phyloP scores from a whole-genome alignment of 2,888 invertebrate genomes.

The Eumerus sabulonum region DNA sequence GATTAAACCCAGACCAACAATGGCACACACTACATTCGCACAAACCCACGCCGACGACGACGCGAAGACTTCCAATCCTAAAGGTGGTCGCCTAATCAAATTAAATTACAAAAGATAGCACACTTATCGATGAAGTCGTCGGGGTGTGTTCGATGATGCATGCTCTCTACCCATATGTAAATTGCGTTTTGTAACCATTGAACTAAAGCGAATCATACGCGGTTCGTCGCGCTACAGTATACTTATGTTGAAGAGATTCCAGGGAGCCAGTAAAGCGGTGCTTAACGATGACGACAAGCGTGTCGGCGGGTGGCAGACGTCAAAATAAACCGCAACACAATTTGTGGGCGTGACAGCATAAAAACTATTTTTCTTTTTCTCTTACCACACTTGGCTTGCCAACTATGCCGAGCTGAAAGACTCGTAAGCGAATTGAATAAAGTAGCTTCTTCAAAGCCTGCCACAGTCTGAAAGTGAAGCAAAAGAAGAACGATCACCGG shows the following conservation, averaged over 20 bases:
- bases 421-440: conserved; percentile 5
- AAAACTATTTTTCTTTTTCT: conserved; percentile 39
- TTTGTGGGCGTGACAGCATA: conserved; percentile 67
- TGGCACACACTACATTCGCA: conserved; percentile 14
- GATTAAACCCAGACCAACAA: conserved; percentile 53
- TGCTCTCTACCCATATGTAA: conserved; percentile 56
- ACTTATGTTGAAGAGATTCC: conserved; percentile 13
- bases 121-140: conserved; percentile 55
- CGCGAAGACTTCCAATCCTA: too few species aligned
- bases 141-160: conserved; percentile 64
- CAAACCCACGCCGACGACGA: too few species aligned
- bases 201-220: conserved; percentile 23
- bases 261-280: conserved; percentile 20
- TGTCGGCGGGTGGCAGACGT: conserved; percentile 48
- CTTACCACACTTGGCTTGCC: conserved; percentile 50
- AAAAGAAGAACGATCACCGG: conserved; percentile 27
- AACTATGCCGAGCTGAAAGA: neutral
- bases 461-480: conserved; percentile 24
- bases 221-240: conserved; percentile 26
- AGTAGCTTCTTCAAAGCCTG: conserved; percentile 62
- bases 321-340: conserved; percentile 64
- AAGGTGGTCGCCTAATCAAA: conserved; percentile 65
- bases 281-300: neutral
- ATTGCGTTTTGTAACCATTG: conserved; percentile 45
- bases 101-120: conserved; percentile 65